These are phyloP conservation scores for Xenopus laevis DNA, from an alignment of 2,113 vertebrate genomes.

Conservation along the genomic window DNA sequence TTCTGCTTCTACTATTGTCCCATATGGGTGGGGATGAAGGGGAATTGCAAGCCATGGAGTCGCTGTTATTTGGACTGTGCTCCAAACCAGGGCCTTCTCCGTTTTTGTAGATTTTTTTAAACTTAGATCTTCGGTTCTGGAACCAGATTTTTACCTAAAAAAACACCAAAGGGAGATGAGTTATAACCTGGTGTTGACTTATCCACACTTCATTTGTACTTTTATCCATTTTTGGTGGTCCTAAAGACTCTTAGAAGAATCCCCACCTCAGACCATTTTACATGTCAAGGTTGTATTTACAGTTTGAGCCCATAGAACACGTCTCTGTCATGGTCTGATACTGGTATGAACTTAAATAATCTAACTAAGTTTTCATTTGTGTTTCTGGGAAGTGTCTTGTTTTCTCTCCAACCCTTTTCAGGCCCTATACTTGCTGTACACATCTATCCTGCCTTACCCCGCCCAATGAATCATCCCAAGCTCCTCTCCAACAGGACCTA, in stretches of 20 bases:
- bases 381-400: slow-evolving; percentile 27
- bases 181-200: no score
- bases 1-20: slow-evolving; percentile 81
- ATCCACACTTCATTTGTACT: no score
- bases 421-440: slow-evolving; percentile 35
- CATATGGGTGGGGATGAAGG: slow-evolving; percentile 87
- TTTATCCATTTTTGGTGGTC: no score
- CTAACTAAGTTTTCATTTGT: slow-evolving; percentile 16
- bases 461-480: slow-evolving; percentile 43
- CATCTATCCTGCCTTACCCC: slow-evolving; percentile 36
- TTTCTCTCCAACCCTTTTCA: slow-evolving; percentile 33
- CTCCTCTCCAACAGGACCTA: slow-evolving; percentile 41
- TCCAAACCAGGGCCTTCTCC: slow-evolving; percentile 87
- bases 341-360: background rate
- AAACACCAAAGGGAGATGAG: background rate
- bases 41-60: slow-evolving; percentile 97
- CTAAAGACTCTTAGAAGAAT: no score
- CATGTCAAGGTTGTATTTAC: no score
- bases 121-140: slow-evolving; percentile 96
- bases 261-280: no score
- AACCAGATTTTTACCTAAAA: slow-evolving; percentile 97
- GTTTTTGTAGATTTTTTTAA: slow-evolving; percentile 98
- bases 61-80: slow-evolving; percentile 95
- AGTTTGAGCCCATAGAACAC: background rate
- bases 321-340: background rate